Evolutionary conservation across 2,113 vertebrate species (phyloP).

Genomic region (Tragelaphus strepsiceros): DNA sequence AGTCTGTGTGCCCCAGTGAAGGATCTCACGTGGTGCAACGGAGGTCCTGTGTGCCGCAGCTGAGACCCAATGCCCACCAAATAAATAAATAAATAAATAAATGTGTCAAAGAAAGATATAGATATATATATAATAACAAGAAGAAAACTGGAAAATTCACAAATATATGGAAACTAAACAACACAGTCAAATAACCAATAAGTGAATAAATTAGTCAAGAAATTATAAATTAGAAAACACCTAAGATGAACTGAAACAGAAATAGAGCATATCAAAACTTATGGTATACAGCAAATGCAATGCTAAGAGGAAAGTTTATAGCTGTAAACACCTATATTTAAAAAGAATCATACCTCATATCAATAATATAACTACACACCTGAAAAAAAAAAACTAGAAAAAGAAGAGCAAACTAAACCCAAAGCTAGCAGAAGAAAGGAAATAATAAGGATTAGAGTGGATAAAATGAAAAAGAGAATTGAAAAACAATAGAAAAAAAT

Average conservation of each 20-base stretch:
- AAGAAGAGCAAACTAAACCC: neutral
- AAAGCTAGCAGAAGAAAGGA: neutral
- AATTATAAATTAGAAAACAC: neutral
- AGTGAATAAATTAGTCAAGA: neutral
- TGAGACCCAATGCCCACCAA: neutral
- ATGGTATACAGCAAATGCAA: neutral
- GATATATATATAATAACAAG: neutral
- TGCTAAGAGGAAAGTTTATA: neutral
- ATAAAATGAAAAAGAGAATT: neutral
- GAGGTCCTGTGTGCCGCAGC: neutral
- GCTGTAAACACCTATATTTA: neutral
- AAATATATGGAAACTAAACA: neutral
- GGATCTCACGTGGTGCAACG: neutral
- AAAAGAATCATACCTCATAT: neutral
- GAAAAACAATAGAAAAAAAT: neutral
- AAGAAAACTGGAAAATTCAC: neutral
- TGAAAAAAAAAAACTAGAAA: neutral
- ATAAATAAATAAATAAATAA: neutral
- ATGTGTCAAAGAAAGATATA: neutral
- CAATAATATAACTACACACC: neutral
- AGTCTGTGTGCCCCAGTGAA: neutral
- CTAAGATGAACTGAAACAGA: neutral
- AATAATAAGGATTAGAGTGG: neutral
- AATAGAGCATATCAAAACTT: neutral
- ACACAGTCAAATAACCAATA: neutral